Conservation (phyloP, 2,113 vertebrate genomes). For the Cygnus buccinator region DNA sequence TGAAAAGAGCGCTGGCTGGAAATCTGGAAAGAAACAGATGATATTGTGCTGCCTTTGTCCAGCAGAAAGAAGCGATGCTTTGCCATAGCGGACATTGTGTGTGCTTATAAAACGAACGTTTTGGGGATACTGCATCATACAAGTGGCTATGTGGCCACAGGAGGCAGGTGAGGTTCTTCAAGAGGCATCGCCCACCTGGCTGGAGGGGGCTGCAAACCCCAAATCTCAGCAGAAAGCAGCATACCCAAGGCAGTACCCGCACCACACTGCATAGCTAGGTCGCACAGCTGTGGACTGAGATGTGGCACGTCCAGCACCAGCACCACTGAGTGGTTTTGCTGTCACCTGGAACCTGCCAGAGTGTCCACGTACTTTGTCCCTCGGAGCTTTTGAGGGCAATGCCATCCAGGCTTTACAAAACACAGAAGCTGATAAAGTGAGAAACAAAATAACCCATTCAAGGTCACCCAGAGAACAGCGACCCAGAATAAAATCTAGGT, state of each 20-base stretch:
- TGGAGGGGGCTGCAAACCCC: too few species aligned
- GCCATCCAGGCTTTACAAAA: neutral
- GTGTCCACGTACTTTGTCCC: neutral
- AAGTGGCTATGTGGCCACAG: too few species aligned
- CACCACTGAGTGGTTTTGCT: too few species aligned
- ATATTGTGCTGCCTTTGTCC: accelerated
- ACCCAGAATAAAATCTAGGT: neutral
- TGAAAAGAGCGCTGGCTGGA: neutral
- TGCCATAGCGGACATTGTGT: accelerated
- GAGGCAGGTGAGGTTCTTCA: too few species aligned
- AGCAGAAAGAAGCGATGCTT: neutral
- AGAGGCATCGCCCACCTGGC: too few species aligned
- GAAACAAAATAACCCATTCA: neutral
- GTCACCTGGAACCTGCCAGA: neutral
- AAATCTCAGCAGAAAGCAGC: too few species aligned
- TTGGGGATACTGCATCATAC: neutral
- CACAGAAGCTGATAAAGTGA: neutral
- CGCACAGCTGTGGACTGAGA: too few species aligned
- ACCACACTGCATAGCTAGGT: too few species aligned
- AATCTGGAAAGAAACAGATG: neutral
- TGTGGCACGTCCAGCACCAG: too few species aligned
- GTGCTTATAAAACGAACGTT: accelerated
- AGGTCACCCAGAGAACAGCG: neutral
- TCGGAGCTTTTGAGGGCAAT: neutral
- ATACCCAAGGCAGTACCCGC: too few species aligned